Conservation (phyloP, 1,140 invertebrate species). For the Carposina sasakii region DNA sequence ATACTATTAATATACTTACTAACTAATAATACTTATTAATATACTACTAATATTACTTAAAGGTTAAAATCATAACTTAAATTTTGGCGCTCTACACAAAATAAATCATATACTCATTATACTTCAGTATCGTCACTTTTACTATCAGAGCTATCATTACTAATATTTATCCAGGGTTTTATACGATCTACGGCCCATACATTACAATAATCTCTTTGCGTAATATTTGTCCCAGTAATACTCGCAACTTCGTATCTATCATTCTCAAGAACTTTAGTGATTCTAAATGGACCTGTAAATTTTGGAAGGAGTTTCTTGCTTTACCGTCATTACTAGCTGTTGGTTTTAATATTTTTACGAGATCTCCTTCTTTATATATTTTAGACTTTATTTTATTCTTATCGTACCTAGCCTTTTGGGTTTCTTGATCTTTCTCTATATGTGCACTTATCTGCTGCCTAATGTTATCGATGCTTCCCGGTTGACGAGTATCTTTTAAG, state of each 20-base stretch:
- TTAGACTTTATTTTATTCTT: not conserved
- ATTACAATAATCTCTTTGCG: not conserved
- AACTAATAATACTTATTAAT: not conserved
- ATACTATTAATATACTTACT: not conserved
- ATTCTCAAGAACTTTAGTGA: slow-evolving; percentile 16
- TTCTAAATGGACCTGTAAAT: slow-evolving; percentile 17
- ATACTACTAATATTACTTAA: not conserved
- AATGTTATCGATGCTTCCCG: not conserved
- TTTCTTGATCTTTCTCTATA: not conserved
- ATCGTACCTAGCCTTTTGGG: not conserved
- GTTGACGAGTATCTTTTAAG: not conserved
- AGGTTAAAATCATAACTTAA: not conserved
- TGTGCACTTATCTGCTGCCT: not conserved
- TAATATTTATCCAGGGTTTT: not conserved
- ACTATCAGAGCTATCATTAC: not conserved
- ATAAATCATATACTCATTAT: not conserved
- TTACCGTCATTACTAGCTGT: not conserved
- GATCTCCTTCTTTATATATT: not conserved
- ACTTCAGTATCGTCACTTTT: not conserved
- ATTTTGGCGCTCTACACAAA: not conserved
- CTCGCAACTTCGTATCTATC: slow-evolving; percentile 15
- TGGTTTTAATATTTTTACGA: not conserved
- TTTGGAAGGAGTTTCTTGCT: slow-evolving; percentile 19
- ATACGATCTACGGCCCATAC: not conserved
- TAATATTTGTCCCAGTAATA: not conserved